Evolutionary conservation across 2,113 vertebrate species (phyloP).

Genomic region (Zapornia atra): DNA sequence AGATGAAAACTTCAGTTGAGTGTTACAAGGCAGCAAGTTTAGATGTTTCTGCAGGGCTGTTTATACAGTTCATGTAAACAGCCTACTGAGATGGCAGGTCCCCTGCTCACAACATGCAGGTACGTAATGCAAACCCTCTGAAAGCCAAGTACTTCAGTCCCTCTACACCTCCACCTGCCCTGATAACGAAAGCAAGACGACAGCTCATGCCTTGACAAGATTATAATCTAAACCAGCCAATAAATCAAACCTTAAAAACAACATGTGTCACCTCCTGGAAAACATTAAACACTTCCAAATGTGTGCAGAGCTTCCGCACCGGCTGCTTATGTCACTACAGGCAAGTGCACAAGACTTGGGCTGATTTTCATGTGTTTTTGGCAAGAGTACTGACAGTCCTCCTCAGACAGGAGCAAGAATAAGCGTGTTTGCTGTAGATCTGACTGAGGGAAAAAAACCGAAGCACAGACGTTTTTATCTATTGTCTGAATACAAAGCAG

Average conservation of each 20-base stretch:
- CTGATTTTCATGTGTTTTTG: constrained; percentile 13
- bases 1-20: neutral
- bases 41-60: neutral
- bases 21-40: neutral
- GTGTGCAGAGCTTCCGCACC: neutral
- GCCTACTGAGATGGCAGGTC: neutral
- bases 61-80: neutral
- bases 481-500: constrained; percentile 63
- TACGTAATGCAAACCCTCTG: rapidly evolving
- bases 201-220: neutral
- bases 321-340: neutral
- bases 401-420: constrained; percentile 9
- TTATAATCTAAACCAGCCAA: neutral
- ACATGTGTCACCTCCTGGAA: neutral
- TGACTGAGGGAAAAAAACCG: neutral
- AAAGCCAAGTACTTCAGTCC: neutral
- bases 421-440: constrained; percentile 19
- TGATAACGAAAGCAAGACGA: neutral
- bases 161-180: neutral
- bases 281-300: neutral
- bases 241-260: constrained; percentile 37
- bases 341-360: neutral
- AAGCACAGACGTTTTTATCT: constrained; percentile 34
- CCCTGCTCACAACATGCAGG: neutral
- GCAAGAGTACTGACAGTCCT: constrained; percentile 28